Base-by-base conservation (phyloP, 2,113 vertebrate genomes). In the Sakesphorus luctuosus region DNA sequence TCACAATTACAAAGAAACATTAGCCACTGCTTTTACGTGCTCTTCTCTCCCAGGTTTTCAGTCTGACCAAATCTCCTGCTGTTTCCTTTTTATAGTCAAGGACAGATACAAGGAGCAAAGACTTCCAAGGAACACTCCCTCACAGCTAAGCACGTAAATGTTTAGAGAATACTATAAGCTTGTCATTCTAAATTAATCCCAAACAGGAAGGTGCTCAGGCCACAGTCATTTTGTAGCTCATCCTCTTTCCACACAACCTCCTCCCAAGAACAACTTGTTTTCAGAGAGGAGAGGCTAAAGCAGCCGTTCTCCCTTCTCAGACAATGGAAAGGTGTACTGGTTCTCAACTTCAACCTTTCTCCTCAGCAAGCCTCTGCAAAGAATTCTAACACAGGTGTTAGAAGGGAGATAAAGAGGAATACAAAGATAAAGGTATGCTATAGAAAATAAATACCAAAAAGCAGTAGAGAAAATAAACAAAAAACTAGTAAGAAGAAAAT, bases 81-180 rank as follows among this genome's bases (percentile, higher is more conserved):
- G 18, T 56, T 87, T 94, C 44, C 69, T 74, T 94, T 89, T 78
- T 58, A 82, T 10, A 93, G 65, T 55, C 65, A 94, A 89, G 29
- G 55, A 52, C 35, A 79, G 21, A 68, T 6, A 4, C 6, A 52
- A 75, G 52, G 7, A 56, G 33, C 19, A 87, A 86, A 84, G 28
- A 50, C 24, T 31, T 61, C 47, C 24, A 84, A 71, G 25, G 40
- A 81, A 83, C 21, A 71, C 5, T 36, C 14, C 20, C 24, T 35
- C 52, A 28, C 3, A 56, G n/a, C 7, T 9, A 0, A 52, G 44
- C 44, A 89, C 7, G 12, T 16, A 82, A 47, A 62, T 24, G 52
- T 55, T 90, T 71, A 10, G 44, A 46, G 59, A 89, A 78, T 47
- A 15, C 66, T 78, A 8, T 47, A 84, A 94, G n/a, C 65, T 66